These are phyloP conservation scores for Drosophila hydei DNA, from an alignment of 1,140 invertebrate genomes.

Conservation along the genomic window DNA sequence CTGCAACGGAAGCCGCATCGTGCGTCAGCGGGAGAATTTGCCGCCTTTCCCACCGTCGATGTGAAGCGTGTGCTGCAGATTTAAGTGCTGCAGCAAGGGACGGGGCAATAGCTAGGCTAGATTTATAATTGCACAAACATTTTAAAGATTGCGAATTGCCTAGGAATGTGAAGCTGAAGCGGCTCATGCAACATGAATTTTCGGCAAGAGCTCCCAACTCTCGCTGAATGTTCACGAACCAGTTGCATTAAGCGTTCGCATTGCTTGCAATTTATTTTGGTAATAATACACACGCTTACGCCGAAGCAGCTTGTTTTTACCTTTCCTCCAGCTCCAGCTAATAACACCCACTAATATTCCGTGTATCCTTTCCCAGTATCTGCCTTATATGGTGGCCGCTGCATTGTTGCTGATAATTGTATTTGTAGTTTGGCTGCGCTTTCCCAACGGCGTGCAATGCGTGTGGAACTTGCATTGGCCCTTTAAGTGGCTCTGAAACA, in stretches of 20 bases:
- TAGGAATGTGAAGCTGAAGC: not conserved
- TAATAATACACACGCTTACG: slow-evolving; percentile 6
- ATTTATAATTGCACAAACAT: slow-evolving; percentile 49
- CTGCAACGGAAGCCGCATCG: slow-evolving; percentile 80
- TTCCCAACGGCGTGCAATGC: not conserved
- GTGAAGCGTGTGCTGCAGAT: slow-evolving; percentile 77
- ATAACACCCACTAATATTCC: slow-evolving; percentile 28
- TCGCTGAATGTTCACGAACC: not conserved
- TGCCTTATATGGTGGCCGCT: slow-evolving; percentile 12
- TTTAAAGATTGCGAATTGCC: slow-evolving; percentile 1
- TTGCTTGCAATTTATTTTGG: not conserved
- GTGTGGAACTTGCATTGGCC: not conserved
- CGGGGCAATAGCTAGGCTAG: slow-evolving; percentile 56
- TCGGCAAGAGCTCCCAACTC: not conserved
- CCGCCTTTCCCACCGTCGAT: slow-evolving; percentile 80
- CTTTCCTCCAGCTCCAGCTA: not conserved
- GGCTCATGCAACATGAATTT: not conserved
- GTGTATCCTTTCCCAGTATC: slow-evolving; percentile 13
- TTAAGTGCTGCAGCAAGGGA: slow-evolving; percentile 26
- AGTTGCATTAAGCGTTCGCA: not conserved
- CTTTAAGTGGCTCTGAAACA: slow-evolving; percentile 3
- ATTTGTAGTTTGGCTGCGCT: slow-evolving; percentile 10
- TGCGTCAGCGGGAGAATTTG: slow-evolving; percentile 72
- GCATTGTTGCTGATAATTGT: slow-evolving; percentile 12
- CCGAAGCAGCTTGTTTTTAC: not conserved